phyloP scores from a whole-genome alignment of 1,140 invertebrate species.

The Holcopasites calliopsidis region DNA sequence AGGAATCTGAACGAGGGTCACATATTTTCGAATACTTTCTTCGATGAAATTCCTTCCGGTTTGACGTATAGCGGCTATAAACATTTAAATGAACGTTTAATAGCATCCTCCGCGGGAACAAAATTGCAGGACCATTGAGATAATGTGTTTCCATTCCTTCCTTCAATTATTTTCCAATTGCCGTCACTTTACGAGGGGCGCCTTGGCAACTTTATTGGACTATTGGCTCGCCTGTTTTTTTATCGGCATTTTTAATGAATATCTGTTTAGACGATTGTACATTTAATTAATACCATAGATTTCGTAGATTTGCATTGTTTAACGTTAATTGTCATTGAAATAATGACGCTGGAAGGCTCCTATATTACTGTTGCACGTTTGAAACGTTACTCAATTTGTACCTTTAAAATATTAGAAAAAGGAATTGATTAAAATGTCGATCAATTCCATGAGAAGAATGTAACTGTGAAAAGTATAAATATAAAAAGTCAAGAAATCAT shows the following conservation, averaged over 20 bases:
- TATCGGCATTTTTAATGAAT: not conserved
- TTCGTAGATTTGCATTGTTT: too few relatives aligned
- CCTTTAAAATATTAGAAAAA: too few relatives aligned
- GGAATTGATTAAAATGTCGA: too few relatives aligned
- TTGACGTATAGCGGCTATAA: not conserved
- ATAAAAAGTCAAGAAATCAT: too few relatives aligned
- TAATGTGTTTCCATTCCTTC: not conserved
- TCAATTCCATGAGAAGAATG: too few relatives aligned
- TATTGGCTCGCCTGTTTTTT: not conserved
- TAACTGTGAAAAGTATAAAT: too few relatives aligned
- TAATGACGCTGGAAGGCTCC: too few relatives aligned
- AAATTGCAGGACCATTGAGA: not conserved
- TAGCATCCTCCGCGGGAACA: not conserved
- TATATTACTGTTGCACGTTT: too few relatives aligned
- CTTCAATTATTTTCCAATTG: not conserved
- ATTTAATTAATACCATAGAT: too few relatives aligned
- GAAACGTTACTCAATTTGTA: too few relatives aligned
- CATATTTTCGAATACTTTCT: constrained; percentile 18
- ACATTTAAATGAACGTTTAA: not conserved
- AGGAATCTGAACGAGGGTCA: constrained; percentile 1
- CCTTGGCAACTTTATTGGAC: not conserved
- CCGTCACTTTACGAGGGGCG: not conserved
- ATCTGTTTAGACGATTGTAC: too few relatives aligned
- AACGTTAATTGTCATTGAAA: too few relatives aligned
- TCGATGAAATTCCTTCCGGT: constrained; percentile 9